A percentile compares a stretch with the other conserved stretches of the same genome.
These are phyloP conservation scores for Larimichthys crocea DNA, from an alignment of 2,113 vertebrate species.

Conservation along the genomic window DNA sequence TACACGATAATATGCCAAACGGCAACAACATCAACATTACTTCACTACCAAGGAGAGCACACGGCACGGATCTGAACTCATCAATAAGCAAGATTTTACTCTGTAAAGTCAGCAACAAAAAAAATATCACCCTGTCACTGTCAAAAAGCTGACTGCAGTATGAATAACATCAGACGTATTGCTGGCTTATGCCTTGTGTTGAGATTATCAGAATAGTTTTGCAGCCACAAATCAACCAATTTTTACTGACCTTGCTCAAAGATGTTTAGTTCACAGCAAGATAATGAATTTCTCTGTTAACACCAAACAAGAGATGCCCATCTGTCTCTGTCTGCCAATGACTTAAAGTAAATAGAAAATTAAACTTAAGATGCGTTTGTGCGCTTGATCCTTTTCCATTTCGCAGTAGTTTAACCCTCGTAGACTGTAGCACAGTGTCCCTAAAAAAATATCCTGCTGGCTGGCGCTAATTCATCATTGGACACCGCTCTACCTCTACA, in stretches of 20 bases:
- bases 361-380: not conserved
- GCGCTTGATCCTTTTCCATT: not conserved
- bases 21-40: not conserved
- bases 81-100: slow-evolving; percentile 1
- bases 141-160: not conserved
- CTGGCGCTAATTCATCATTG: not conserved
- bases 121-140: not conserved
- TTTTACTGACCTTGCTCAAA: not conserved
- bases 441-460: not conserved
- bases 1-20: not conserved
- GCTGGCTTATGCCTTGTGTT: not conserved
- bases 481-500: not conserved
- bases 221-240: not conserved
- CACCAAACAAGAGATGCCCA: not conserved
- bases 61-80: not conserved
- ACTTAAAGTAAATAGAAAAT: not conserved
- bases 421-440: not conserved
- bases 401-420: not conserved
- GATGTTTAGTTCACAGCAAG: not conserved
- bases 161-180: slow-evolving; percentile 1
- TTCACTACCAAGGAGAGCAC: not conserved
- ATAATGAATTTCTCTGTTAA: not conserved
- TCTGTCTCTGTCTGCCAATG: not conserved
- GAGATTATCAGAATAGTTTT: not conserved
- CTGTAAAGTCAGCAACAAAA: not conserved